Evolutionary conservation across 2,888 invertebrate species (phyloP), one percentile per base, ranked within the genome.

Genomic region (Acanthopleura granulata): DNA sequence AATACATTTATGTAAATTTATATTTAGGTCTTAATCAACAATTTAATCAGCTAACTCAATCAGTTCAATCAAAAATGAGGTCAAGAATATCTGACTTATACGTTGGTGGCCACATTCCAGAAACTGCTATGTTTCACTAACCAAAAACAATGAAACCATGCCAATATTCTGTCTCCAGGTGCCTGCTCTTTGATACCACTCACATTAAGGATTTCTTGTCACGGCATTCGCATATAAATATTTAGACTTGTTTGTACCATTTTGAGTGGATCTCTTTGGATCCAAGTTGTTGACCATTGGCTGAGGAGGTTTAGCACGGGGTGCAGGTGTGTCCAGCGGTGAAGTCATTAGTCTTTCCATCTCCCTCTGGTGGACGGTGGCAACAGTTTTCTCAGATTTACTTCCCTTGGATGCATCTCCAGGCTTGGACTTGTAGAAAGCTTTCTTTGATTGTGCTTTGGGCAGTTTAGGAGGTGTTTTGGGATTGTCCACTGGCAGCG

Each of bases 321-420:
- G 88, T 40, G 86, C 86, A 16, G 88, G 88, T 1, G 88, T 88
- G 73, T 86, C 85, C 40, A 86, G 77, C 0, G 85, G 85, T 11
- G 86, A 86, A 15, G 79, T 78, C 78, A 78, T 77, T 30, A 80
- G 73, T 69, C 82, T 80, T 25, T 78, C 76, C 18, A 78, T 79
- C 70, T 80, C 78, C n/a, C 73, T 76, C 71, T 77, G 69, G 30
- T 74, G 72, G 62, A 74, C 72, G 75, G 74, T 74, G 74, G 51
- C 70, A 74, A 49, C 30, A 29, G 62, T 18, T 9, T 40, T 40
- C 14, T 57, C 61, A 49, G 25, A 30, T 49, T 9, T 30, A 22
- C 16, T 49, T 62, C 25, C 61, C 49, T 30, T 29, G 27, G 12
- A 27, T 29, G 12, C 66, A 72, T 74, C 75, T 16, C 62, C 72